Conservation (phyloP, 2,888 invertebrate genomes). For the Mesorhabditis belari region DNA sequence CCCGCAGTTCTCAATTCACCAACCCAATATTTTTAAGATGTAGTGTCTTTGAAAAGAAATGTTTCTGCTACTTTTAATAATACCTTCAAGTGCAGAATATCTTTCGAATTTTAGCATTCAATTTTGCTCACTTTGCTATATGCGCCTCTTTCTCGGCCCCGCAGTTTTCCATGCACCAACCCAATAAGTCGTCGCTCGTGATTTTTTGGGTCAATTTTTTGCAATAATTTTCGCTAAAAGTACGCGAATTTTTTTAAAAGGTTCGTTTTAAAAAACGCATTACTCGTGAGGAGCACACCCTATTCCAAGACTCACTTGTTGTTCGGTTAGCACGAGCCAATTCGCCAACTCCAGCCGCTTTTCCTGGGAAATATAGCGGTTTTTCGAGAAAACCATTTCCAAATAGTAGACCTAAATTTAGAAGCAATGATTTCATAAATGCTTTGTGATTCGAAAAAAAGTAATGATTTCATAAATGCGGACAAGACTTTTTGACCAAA, state of each 20-base stretch:
- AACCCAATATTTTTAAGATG: neutral
- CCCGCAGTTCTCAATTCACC: too few species aligned
- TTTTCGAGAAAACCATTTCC: neutral
- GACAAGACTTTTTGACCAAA: too few species aligned
- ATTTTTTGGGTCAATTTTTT: neutral
- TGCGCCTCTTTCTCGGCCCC: too few species aligned
- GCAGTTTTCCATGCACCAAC: too few species aligned
- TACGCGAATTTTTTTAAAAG: neutral
- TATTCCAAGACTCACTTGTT: neutral
- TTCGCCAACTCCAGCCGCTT: neutral
- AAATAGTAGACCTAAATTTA: neutral
- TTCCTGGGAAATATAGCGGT: neutral
- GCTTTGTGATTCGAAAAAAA: too few species aligned
- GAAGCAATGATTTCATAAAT: neutral
- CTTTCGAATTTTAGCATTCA: too few species aligned
- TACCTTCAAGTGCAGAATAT: too few species aligned
- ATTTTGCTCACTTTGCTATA: too few species aligned
- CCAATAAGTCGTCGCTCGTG: neutral
- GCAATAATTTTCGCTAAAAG: too few species aligned
- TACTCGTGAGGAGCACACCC: too few species aligned
- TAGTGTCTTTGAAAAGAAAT: neutral
- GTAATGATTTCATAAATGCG: too few species aligned
- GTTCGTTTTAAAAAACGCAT: neutral
- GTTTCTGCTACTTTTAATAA: neutral
- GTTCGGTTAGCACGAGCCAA: neutral